Base-by-base conservation (phyloP, 1,140 invertebrate genomes). In the Homalodisca vitripennis region DNA sequence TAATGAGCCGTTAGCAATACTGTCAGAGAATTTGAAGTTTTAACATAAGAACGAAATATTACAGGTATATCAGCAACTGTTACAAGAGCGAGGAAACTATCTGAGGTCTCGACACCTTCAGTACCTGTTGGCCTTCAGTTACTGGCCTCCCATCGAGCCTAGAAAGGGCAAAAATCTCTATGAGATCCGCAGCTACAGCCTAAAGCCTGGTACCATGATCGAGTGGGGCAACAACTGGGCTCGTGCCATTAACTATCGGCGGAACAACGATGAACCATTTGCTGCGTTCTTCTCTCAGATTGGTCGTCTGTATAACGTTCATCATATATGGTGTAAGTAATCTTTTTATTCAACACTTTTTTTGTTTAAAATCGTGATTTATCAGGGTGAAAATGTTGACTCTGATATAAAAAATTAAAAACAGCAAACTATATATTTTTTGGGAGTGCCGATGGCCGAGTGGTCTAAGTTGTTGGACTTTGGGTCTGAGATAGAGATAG, bases 221-320 rank as follows among this genome's bases (percentile, higher is more conserved):
- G 97, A 98, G 82, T 99, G 97, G 97, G 96, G 95, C 71, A 98
- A 98, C 80, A 97, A 98, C 81, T 99, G 97, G 97, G 95, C 96
- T 0, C 83, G 94, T 76, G 97, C 95, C 46, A 94, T 99, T 47
- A 93, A 93, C 77, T 93, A 90, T 78, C 85, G 97, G 46, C 87
- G 91, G 75, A 89, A 93, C 73, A 94, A 96, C 79, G 89, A 97
- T 77, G 95, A 98, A 79, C 92, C 96, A 0, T 97, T 96, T 78
- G 93, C 90, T 71, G 97, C 95, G 60, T 95, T 98, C 79, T 98
- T 99, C 82, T 97, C 95, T 22, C 95, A 98, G 82, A 92, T 98
- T 74, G 97, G 97, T 60, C 84, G 95, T 72, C 85, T 98, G 0
- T 98, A 98, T 80, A 95, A 95, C 79, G 96, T 98, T 31, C 96